Percentiles rank a stretch among this genome's conserved stretches.
Conservation (phyloP, 2,888 invertebrate genomes). For the Oithona nana region DNA sequence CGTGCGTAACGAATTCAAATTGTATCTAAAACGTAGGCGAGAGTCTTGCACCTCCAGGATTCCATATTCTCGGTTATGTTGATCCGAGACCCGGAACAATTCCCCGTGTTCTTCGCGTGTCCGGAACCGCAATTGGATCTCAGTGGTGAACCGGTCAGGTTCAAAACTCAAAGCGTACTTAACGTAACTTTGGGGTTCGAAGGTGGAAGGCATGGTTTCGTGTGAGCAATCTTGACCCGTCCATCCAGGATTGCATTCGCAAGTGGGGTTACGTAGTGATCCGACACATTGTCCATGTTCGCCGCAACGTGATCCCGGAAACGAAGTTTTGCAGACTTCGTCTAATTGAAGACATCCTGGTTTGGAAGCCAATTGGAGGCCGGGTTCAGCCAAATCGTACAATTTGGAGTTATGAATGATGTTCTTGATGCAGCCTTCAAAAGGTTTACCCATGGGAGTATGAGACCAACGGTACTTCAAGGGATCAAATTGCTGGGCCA, state of each 20-base stretch:
- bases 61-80: slow-evolving; percentile 80
- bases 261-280: slow-evolving; percentile 47
- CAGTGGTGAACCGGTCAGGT: slow-evolving; percentile 74
- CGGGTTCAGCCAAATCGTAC: slow-evolving; percentile 86
- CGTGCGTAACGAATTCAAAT: slow-evolving; percentile 70
- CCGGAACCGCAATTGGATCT: slow-evolving; percentile 78
- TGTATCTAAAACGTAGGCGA: slow-evolving; percentile 36
- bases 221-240: slow-evolving; percentile 50
- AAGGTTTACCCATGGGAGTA: slow-evolving; percentile 70
- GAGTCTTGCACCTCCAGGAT: slow-evolving; percentile 39
- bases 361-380: slow-evolving; percentile 55
- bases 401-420: slow-evolving; percentile 67
- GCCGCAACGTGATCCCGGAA: slow-evolving; percentile 54
- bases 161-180: slow-evolving; percentile 87
- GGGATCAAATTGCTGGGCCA: slow-evolving; percentile 71
- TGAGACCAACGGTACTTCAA: slow-evolving; percentile 75
- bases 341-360: slow-evolving; percentile 86
- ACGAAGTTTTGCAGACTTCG: slow-evolving; percentile 63
- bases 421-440: slow-evolving; percentile 89
- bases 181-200: slow-evolving; percentile 84
- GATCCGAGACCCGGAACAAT: slow-evolving; percentile 78
- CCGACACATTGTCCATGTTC: slow-evolving; percentile 88
- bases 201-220: slow-evolving; percentile 71
- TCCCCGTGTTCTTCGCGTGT: slow-evolving; percentile 83
- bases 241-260: slow-evolving; percentile 89